Conservation (phyloP, 2,888 invertebrate species). For the Steinernema carpocapsae region DNA sequence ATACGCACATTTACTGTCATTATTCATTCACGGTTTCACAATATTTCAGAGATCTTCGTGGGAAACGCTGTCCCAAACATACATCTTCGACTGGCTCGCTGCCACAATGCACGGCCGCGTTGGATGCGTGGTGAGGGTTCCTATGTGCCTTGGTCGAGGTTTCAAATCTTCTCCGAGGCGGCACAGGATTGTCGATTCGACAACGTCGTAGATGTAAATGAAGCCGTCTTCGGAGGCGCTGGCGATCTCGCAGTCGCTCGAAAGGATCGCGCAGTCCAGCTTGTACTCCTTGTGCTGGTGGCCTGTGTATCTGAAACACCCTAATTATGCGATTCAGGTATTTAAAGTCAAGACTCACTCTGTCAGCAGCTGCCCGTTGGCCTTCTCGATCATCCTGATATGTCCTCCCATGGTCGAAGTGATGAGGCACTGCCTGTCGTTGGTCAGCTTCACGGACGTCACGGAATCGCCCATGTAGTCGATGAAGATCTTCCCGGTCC, state of each 20-base stretch:
- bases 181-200: constrained; percentile 27
- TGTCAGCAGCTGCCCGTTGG: constrained; percentile 29
- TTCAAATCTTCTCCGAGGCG: constrained; percentile 24
- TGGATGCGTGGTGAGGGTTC: not conserved
- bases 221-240: constrained; percentile 88
- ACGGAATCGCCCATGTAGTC: constrained; percentile 77
- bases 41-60: constrained; percentile 7
- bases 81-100: constrained; percentile 22
- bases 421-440: constrained; percentile 89
- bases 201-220: constrained; percentile 77
- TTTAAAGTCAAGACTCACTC: constrained; percentile 41
- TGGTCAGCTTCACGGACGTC: constrained; percentile 83
- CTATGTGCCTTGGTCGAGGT: constrained; percentile 2
- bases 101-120: constrained; percentile 6
- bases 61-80: constrained; percentile 20
- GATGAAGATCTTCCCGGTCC: constrained; percentile 79
- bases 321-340: not conserved
- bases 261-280: constrained; percentile 84
- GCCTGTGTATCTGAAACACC: constrained; percentile 78
- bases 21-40: not conserved
- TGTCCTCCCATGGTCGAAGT: constrained; percentile 79
- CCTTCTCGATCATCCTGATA: constrained; percentile 75
- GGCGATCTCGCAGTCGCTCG: constrained; percentile 83
- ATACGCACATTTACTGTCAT: too few relatives aligned
- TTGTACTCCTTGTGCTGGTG: constrained; percentile 82